Conservation (phyloP, 92 coral and sea anemone genomes). For the Blastomussa wellsi region DNA sequence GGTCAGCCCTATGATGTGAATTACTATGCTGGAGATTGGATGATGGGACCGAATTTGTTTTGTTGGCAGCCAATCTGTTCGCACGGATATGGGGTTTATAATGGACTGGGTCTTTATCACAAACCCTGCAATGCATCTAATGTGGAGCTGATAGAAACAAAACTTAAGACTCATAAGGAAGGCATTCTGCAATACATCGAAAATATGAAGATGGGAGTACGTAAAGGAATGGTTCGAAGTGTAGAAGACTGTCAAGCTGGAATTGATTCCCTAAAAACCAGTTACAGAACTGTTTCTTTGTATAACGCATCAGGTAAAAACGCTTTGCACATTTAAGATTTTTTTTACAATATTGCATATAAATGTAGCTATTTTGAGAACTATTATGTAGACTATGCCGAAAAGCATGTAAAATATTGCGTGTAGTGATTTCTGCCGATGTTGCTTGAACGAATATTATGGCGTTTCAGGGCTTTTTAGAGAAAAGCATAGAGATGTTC, state of each 20-base stretch:
- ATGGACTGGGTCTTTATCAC: slow-evolving; percentile 41
- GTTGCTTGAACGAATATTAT: no score
- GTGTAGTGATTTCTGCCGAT: no score
- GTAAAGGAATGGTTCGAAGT: slow-evolving; percentile 80
- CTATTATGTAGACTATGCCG: no score
- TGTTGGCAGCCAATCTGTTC: slow-evolving; percentile 79
- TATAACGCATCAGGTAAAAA: not conserved
- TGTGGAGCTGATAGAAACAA: slow-evolving; percentile 45
- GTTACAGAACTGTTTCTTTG: not conserved
- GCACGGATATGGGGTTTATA: slow-evolving; percentile 41
- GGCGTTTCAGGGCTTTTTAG: no score
- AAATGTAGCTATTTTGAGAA: no score
- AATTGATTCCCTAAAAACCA: not conserved
- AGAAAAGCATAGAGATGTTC: no score
- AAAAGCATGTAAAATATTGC: no score
- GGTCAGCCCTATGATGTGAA: slow-evolving; percentile 84
- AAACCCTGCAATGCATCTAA: slow-evolving; percentile 62
- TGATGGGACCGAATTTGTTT: slow-evolving; percentile 90
- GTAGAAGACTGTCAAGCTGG: slow-evolving; percentile 45
- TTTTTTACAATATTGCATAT: not conserved
- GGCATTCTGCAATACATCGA: slow-evolving; percentile 67
- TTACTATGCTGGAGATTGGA: slow-evolving; percentile 92
- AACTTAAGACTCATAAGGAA: slow-evolving; percentile 55
- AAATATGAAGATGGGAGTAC: slow-evolving; percentile 80
- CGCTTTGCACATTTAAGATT: not conserved